Percentiles rank a stretch among this genome's conserved stretches.
These are phyloP conservation scores for Mimas tiliae DNA, from an alignment of 2,888 invertebrate genomes.

Conservation along the genomic window DNA sequence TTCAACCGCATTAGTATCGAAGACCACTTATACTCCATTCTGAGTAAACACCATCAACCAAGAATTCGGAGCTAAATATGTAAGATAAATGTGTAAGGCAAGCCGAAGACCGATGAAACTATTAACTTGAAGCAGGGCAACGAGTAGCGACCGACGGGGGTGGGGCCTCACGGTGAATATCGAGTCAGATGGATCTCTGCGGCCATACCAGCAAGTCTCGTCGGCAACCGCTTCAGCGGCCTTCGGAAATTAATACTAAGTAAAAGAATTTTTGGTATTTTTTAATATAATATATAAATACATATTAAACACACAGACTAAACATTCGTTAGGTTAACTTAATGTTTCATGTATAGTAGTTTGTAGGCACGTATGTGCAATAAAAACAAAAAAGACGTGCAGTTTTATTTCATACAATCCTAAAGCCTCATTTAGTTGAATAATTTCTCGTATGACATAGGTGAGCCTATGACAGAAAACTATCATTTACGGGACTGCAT, in stretches of 20 bases:
- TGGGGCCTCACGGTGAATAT: background rate
- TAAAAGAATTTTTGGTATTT: too few relatives aligned
- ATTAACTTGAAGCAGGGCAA: background rate
- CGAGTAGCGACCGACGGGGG: background rate
- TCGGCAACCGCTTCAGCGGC: background rate
- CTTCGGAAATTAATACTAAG: background rate
- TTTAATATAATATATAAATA: too few relatives aligned
- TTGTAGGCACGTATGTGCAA: too few relatives aligned
- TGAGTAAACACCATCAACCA: background rate
- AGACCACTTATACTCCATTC: background rate
- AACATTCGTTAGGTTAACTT: too few relatives aligned
- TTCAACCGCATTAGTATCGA: background rate
- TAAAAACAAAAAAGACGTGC: too few relatives aligned
- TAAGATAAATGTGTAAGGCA: background rate
- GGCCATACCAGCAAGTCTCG: background rate
- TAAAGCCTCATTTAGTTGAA: too few relatives aligned
- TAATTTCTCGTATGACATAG: too few relatives aligned
- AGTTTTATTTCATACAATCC: too few relatives aligned
- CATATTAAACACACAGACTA: too few relatives aligned
- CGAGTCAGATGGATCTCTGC: background rate
- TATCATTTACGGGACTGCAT: too few relatives aligned
- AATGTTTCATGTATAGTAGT: too few relatives aligned
- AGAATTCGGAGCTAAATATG: background rate
- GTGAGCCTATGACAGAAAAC: too few relatives aligned
- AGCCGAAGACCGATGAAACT: slow-evolving; percentile 3